phyloP scores from a whole-genome alignment of 1,140 invertebrate genomes.

The Ooceraea biroi region DNA sequence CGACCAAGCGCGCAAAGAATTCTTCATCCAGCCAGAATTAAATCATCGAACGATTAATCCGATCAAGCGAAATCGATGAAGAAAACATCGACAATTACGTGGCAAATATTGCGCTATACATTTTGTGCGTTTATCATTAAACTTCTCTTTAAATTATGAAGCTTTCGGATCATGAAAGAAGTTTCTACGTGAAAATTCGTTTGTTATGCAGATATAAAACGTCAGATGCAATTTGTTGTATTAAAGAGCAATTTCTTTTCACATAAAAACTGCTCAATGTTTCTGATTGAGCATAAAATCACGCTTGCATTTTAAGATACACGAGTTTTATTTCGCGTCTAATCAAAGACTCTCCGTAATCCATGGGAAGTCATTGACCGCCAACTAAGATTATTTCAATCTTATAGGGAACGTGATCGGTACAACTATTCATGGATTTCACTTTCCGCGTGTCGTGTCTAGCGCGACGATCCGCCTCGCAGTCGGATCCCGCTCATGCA shows the following conservation, averaged over 20 bases:
- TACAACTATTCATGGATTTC: slow-evolving; percentile 54
- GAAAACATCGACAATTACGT: not conserved
- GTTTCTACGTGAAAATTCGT: not conserved
- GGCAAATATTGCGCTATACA: not conserved
- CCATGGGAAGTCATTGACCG: not conserved
- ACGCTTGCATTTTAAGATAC: not conserved
- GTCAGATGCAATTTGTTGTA: not conserved
- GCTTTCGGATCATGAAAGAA: not conserved
- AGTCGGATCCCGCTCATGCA: not conserved
- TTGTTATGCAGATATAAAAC: not conserved
- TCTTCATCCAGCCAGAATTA: not conserved
- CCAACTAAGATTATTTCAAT: not conserved
- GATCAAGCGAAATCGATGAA: not conserved
- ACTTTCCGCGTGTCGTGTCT: slow-evolving; percentile 59
- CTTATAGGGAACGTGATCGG: slow-evolving; percentile 24
- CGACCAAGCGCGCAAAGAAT: not conserved
- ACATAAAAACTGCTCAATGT: not conserved
- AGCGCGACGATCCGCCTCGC: slow-evolving; percentile 29
- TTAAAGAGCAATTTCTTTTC: not conserved
- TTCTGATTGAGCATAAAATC: not conserved
- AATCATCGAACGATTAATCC: slow-evolving; percentile 7
- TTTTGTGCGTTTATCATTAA: not conserved
- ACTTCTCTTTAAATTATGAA: not conserved
- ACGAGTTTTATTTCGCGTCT: not conserved
- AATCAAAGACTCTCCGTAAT: not conserved